Evolutionary conservation across 53 echinoderm and acorn worm species (phyloP).

Genomic region (Henricia sp.): DNA sequence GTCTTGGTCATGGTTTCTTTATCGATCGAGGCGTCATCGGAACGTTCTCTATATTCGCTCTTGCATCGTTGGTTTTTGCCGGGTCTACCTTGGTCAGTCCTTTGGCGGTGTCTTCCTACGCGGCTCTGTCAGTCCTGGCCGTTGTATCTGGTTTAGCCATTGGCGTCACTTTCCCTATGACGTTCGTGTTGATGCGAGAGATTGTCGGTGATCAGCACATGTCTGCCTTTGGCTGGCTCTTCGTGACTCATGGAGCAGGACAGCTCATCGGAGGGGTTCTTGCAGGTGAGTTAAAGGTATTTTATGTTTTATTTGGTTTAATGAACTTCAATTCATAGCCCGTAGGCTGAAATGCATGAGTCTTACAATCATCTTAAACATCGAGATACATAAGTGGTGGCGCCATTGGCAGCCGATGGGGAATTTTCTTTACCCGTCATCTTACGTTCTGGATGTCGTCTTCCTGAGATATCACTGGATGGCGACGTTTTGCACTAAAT

Average conservation of each 20-base stretch:
- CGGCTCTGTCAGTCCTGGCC: background rate
- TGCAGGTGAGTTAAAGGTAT: conserved; percentile 44
- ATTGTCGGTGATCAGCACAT: background rate
- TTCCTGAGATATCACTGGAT: no score
- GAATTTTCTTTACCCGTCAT: background rate
- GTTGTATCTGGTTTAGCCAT: background rate
- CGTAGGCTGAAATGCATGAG: background rate
- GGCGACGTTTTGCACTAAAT: no score
- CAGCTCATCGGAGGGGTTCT: background rate
- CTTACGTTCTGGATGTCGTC: no score
- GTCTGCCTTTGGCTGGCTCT: conserved; percentile 20
- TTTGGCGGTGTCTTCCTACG: background rate
- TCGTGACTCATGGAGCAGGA: background rate
- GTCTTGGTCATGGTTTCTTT: conserved; percentile 5
- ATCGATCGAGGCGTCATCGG: background rate
- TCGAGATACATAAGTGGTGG: no score
- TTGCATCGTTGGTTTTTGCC: background rate
- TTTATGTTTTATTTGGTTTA: no score
- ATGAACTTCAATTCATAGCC: background rate
- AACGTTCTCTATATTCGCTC: background rate
- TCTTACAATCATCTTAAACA: no score
- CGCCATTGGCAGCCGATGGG: no score
- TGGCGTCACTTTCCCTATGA: background rate
- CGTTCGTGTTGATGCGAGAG: background rate
- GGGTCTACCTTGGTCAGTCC: background rate